A percentile compares a stretch with the other conserved stretches of the same genome.
Evolutionary conservation across 1,140 invertebrate species (phyloP).

Genomic region (Bombus vancouverensis): DNA sequence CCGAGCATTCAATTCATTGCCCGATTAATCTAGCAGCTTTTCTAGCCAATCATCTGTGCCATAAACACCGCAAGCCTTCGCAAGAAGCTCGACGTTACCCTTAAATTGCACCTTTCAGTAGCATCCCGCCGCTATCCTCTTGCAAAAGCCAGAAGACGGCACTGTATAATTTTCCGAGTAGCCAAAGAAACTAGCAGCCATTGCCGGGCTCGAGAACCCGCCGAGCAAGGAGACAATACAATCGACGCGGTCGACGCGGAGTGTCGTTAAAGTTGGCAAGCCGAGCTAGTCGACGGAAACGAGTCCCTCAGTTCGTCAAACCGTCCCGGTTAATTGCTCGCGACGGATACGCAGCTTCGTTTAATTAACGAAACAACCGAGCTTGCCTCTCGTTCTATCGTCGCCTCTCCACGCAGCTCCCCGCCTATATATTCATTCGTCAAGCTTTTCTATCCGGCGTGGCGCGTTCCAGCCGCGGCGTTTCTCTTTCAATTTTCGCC

Average conservation of each 20-base stretch:
- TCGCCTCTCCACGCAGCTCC: too few species aligned
- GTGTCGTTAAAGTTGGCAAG: not conserved
- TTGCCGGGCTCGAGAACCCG: too few species aligned
- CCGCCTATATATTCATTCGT: not conserved
- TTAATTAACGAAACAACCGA: constrained; percentile 55
- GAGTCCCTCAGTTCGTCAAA: not conserved
- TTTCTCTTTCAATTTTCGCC: constrained; percentile 15
- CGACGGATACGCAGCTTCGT: constrained; percentile 27
- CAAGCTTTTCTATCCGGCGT: constrained; percentile 4
- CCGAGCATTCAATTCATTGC: not conserved
- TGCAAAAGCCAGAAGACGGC: not conserved
- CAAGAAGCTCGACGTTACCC: not conserved
- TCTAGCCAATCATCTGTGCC: not conserved
- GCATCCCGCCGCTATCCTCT: too few species aligned
- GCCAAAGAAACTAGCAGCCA: not conserved
- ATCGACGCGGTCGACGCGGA: not conserved
- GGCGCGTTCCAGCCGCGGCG: not conserved
- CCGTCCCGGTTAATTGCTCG: constrained; percentile 39
- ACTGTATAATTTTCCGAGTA: not conserved
- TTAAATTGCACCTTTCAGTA: not conserved
- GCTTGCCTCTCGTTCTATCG: not conserved
- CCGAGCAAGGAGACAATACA: not conserved
- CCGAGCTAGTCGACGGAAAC: not conserved
- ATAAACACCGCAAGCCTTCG: not conserved
- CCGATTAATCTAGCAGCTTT: not conserved